These are phyloP conservation scores for Sporophila hypoxantha DNA, from an alignment of 2,113 vertebrate species.

Conservation along the genomic window DNA sequence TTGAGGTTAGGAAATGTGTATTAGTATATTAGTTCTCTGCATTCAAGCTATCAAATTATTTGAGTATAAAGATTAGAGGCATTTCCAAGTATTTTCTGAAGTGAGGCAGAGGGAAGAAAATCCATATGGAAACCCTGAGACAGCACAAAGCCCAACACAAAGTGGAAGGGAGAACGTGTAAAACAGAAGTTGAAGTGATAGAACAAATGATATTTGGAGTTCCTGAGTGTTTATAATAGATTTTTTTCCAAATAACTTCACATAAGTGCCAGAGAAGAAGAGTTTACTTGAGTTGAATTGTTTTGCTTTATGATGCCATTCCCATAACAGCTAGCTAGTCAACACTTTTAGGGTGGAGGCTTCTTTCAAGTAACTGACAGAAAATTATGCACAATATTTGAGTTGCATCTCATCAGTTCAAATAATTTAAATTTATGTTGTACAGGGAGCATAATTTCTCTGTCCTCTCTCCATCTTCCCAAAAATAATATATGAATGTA, in stretches of 20 bases:
- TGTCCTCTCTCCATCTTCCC: neutral
- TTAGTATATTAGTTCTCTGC: neutral
- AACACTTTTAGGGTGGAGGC: neutral
- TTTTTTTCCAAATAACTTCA: neutral
- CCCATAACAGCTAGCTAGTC: neutral
- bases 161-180: neutral
- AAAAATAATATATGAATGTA: neutral
- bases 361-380: neutral
- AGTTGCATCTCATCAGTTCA: neutral
- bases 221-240: neutral
- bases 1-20: neutral
- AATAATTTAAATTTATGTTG: neutral
- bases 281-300: neutral
- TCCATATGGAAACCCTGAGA: neutral
- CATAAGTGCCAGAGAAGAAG: neutral
- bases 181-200: neutral
- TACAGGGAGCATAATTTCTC: neutral
- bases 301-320: neutral
- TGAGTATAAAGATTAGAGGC: neutral
- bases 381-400: neutral
- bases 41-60: neutral
- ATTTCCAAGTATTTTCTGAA: neutral
- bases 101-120: neutral
- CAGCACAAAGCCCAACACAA: neutral
- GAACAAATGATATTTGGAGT: neutral